Conservation (phyloP, 2,797 vertebrate species). For the Cynodonichthys magdalenae region DNA sequence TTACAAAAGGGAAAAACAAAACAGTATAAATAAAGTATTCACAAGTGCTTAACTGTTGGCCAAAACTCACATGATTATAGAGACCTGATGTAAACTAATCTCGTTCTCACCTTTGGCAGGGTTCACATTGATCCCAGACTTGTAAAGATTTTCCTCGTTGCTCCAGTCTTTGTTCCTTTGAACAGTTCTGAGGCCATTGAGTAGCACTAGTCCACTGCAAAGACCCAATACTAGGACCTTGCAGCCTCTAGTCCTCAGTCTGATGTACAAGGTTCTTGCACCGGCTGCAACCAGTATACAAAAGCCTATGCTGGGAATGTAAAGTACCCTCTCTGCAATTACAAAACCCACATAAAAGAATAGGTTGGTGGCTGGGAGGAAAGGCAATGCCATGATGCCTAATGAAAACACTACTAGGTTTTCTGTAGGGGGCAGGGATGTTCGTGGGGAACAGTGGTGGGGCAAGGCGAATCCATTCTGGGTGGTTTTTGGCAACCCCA, state of each 20-base stretch:
- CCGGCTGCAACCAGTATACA: slow-evolving; percentile 93
- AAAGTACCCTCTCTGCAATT: slow-evolving; percentile 96
- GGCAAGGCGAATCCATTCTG: slow-evolving; percentile 66
- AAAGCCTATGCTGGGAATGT: slow-evolving; percentile 98
- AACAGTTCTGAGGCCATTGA: slow-evolving; percentile 92
- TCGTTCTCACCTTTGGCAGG: slow-evolving; percentile 93
- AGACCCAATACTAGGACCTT: slow-evolving; percentile 87
- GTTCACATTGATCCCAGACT: slow-evolving; percentile 96
- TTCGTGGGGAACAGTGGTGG: slow-evolving; percentile 34
- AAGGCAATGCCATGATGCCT: slow-evolving; percentile 90
- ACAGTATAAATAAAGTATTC: background rate
- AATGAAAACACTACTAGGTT: slow-evolving; percentile 91
- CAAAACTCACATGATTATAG: background rate
- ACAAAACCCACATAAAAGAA: slow-evolving; percentile 99
- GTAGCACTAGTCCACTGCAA: slow-evolving; percentile 87
- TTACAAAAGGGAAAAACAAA: slow-evolving; percentile 11
- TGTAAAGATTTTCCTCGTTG: slow-evolving; percentile 98
- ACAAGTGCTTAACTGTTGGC: background rate
- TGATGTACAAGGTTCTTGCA: slow-evolving; percentile 87
- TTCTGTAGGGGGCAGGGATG: slow-evolving; percentile 88
- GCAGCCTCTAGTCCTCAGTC: slow-evolving; percentile 87
- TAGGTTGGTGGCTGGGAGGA: slow-evolving; percentile 95
- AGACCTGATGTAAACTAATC: background rate
- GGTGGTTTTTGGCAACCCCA: slow-evolving; percentile 47
- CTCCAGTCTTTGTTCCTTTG: slow-evolving; percentile 96